phyloP scores from a whole-genome alignment of 2,113 vertebrate species.

The Vombatus ursinus region DNA sequence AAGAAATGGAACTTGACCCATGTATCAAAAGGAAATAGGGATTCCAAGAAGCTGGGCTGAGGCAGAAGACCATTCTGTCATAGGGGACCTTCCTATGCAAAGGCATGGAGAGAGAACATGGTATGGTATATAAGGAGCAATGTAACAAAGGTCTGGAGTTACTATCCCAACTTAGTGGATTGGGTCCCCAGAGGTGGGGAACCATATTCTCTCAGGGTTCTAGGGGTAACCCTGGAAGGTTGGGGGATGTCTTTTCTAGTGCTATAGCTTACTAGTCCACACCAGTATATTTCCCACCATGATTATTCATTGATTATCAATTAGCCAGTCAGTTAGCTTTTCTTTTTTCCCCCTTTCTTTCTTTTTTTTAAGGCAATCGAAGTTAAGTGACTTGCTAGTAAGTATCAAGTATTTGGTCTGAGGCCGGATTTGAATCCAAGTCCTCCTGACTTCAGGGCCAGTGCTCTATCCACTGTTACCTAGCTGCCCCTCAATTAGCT shows the following conservation, averaged over 20 bases:
- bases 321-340: too few relatives aligned
- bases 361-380: too few relatives aligned
- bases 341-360: too few relatives aligned
- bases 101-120: not conserved
- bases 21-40: not conserved
- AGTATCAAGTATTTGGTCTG: too few relatives aligned
- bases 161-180: not conserved
- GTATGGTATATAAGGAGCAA: not conserved
- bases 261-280: not conserved
- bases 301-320: not conserved
- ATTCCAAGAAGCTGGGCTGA: not conserved
- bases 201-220: not conserved
- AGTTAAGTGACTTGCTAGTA: too few relatives aligned
- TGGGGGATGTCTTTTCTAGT: not conserved
- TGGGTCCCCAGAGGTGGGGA: too few relatives aligned
- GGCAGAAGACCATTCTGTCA: not conserved
- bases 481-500: too few relatives aligned
- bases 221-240: not conserved
- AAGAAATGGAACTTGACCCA: not conserved
- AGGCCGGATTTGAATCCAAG: too few relatives aligned
- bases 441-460: too few relatives aligned
- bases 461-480: too few relatives aligned
- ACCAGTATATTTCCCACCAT: not conserved
- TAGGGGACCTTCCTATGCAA: not conserved
- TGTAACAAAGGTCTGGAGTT: not conserved